phyloP scores from a whole-genome alignment of 2,888 invertebrate species.

The Parnassius orleans region DNA sequence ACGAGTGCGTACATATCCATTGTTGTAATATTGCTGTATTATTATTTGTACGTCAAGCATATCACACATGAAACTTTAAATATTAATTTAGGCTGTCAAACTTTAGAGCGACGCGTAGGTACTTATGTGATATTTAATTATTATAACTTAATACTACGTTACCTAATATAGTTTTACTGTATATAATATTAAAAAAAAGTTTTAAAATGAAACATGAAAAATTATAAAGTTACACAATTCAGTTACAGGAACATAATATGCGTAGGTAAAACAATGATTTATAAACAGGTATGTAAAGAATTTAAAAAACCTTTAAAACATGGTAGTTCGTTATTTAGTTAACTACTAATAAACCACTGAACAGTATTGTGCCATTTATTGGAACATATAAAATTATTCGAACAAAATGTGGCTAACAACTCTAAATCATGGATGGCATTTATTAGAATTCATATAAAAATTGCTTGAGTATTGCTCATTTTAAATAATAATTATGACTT shows the following conservation, averaged over 20 bases:
- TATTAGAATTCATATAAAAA: background rate
- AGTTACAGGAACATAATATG: background rate
- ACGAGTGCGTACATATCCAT: slow-evolving; percentile 28
- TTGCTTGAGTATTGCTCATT: background rate
- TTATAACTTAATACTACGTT: slow-evolving; percentile 50
- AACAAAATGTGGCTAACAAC: slow-evolving; percentile 9
- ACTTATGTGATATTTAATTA: slow-evolving; percentile 77
- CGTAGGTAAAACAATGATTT: slow-evolving; percentile 16
- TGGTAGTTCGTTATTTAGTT: slow-evolving; percentile 9
- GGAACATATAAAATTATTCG: background rate
- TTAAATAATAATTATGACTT: too few relatives aligned
- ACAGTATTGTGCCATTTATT: slow-evolving; percentile 21
- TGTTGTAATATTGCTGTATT: slow-evolving; percentile 60
- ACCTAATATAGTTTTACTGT: slow-evolving; percentile 63
- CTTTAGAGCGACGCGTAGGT: slow-evolving; percentile 60
- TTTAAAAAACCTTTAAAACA: slow-evolving; percentile 9
- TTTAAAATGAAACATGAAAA: slow-evolving; percentile 48
- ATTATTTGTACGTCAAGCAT: slow-evolving; percentile 59
- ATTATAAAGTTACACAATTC: slow-evolving; percentile 9
- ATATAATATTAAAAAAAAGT: slow-evolving; percentile 53
- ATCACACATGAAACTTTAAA: slow-evolving; percentile 66
- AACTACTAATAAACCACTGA: slow-evolving; percentile 13
- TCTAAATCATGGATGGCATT: background rate
- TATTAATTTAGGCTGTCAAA: slow-evolving; percentile 50
- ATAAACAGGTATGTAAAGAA: background rate